phyloP scores from a whole-genome alignment of 92 coral and sea anemone genomes.

The Hydrozoanthus gracilis region DNA sequence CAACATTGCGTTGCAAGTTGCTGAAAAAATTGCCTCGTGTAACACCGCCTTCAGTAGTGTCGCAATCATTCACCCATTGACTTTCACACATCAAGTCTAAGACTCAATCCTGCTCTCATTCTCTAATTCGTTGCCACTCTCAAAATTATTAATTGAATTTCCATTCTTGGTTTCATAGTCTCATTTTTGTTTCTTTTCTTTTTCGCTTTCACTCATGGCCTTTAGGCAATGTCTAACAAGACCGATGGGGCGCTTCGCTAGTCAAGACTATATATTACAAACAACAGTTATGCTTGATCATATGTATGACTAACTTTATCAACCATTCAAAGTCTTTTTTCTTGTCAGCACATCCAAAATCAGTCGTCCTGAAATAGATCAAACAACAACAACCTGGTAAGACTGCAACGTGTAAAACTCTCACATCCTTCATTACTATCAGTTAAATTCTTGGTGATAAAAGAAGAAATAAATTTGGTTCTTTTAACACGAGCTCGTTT shows the following conservation, averaged over 20 bases:
- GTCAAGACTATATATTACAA: too few relatives aligned
- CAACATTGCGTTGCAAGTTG: too few relatives aligned
- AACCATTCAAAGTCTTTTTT: slow-evolving; percentile 94
- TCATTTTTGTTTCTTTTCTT: not conserved
- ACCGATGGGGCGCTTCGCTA: too few relatives aligned
- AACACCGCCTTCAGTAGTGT: not conserved
- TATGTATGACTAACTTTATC: slow-evolving; percentile 76
- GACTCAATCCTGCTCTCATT: not conserved
- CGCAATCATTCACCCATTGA: not conserved
- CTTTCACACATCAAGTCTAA: not conserved
- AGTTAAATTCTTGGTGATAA: too few relatives aligned
- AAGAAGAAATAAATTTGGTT: too few relatives aligned
- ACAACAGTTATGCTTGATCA: too few relatives aligned
- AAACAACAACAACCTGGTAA: not conserved
- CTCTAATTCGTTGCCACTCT: not conserved
- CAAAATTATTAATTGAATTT: not conserved
- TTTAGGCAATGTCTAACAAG: not conserved
- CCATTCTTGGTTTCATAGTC: not conserved
- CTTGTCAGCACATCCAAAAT: slow-evolving; percentile 92
- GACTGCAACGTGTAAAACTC: not conserved
- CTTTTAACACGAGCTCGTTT: too few relatives aligned
- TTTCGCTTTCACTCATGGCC: not conserved
- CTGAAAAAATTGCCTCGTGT: too few relatives aligned
- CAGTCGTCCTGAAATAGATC: slow-evolving; percentile 85
- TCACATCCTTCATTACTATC: not conserved